Evolutionary conservation across 2,113 vertebrate genomes (phyloP), one percentile per base, ranked within the genome.

Genomic region (Lathamus discolor): DNA sequence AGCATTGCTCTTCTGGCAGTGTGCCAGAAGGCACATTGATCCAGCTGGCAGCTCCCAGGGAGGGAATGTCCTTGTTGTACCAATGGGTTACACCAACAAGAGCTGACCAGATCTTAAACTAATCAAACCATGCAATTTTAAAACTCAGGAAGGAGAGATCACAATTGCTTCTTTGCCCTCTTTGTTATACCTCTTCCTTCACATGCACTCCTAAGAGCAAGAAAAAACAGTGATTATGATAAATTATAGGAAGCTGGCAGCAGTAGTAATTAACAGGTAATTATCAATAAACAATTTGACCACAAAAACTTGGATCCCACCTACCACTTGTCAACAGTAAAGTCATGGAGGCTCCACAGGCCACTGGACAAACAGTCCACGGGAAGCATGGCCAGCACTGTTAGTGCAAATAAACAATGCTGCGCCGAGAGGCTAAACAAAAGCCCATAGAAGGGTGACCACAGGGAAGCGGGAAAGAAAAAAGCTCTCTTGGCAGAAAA

Each of bases 251-350:
- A 98, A 97, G 94, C 91, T 96, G 96, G 96, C 96, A 96, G 94
- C 70, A 68, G 82, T 24, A 77, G 94, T 97, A 98, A 98, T 98
- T 98, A 98, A 97, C 97, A 98, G 97, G 97, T 98, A 98, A 98
- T 98, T 98, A 98, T 96, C 98, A 98, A 97, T 98, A 98, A 98
- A 98, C 97, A 98, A 97, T 97, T 97, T 97, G 96, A 98, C 98
- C 97, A 95, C 97, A 96, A 93, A 96, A 98, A 86, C 95, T 97
- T 96, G 94, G 96, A 97, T 98, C 92, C 96, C 94, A 97, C 97
- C 97, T 97, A 94, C 96, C 88, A 94, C 95, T 98, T 98, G 97
- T 98, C 97, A 97, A 97, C 97, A 98, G 95, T 97, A 97, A 98
- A 98, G 97, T 90, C 95, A 93, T 95, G 95, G 97, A 97, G 96